These are phyloP conservation scores for Philopedon plagiatum DNA, from an alignment of 2,888 invertebrate genomes.

Conservation along the genomic window DNA sequence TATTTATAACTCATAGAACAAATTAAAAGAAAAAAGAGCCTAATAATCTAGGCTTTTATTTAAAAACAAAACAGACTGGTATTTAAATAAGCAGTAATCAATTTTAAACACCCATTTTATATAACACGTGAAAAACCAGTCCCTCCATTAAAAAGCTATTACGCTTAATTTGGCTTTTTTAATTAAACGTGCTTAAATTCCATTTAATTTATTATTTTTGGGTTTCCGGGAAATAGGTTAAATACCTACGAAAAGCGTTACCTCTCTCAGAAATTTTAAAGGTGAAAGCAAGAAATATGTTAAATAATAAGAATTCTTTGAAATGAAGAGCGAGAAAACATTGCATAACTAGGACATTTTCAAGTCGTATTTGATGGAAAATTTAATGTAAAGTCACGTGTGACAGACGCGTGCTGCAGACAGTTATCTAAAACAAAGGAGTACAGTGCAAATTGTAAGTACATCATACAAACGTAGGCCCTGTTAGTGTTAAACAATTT, in stretches of 20 bases:
- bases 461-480: too few relatives aligned
- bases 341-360: too few relatives aligned
- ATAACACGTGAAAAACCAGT: slow-evolving; percentile 3
- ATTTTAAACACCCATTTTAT: slow-evolving; percentile 5
- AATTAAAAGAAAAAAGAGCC: not conserved
- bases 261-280: not conserved
- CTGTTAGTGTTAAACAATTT: too few relatives aligned
- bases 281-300: too few relatives aligned
- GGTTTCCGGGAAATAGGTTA: not conserved
- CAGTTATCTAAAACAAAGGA: too few relatives aligned
- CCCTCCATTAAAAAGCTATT: slow-evolving; percentile 16
- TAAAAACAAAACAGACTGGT: slow-evolving; percentile 1
- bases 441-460: too few relatives aligned
- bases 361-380: too few relatives aligned
- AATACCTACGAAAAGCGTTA: slow-evolving; percentile 1
- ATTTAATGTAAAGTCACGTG: too few relatives aligned
- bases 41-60: not conserved
- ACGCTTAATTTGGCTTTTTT: slow-evolving; percentile 10
- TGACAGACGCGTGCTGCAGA: too few relatives aligned
- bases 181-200: slow-evolving; percentile 13
- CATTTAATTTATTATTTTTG: slow-evolving; percentile 12
- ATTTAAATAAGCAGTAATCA: slow-evolving; percentile 5
- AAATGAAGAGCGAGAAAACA: too few relatives aligned
- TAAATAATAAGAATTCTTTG: too few relatives aligned
- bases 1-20: not conserved